phyloP scores from a whole-genome alignment of 1,140 invertebrate genomes.

The Neomicropteryx cornuta region DNA sequence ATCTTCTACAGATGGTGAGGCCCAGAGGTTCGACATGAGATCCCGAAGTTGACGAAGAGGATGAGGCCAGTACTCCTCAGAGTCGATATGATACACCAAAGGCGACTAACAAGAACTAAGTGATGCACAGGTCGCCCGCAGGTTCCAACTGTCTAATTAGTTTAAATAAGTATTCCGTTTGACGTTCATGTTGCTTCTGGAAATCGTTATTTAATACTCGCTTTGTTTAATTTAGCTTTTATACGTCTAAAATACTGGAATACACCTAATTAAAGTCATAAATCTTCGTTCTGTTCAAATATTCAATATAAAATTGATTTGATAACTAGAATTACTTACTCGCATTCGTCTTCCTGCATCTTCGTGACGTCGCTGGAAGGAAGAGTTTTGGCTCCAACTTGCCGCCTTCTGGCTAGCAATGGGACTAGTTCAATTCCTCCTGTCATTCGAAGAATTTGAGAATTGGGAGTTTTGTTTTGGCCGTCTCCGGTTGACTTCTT shows the following conservation, averaged over 20 bases:
- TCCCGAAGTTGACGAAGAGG: too few species aligned
- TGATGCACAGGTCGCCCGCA: too few species aligned
- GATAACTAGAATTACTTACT: conserved; percentile 22
- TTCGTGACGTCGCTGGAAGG: conserved; percentile 49
- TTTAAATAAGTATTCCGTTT: too few species aligned
- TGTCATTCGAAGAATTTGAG: conserved; percentile 34
- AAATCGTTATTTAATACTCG: too few species aligned
- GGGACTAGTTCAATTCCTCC: conserved; percentile 57
- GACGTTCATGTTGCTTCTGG: too few species aligned
- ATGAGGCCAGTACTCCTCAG: too few species aligned
- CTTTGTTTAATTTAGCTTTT: too few species aligned
- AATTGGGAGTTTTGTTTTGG: conserved; percentile 36
- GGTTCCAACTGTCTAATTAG: too few species aligned
- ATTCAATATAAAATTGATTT: conserved; percentile 3
- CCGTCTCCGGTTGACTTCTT: conserved; percentile 17
- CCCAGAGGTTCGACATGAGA: too few species aligned
- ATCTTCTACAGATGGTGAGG: too few species aligned
- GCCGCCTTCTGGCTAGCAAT: conserved; percentile 44
- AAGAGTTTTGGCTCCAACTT: conserved; percentile 27
- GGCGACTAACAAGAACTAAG: too few species aligned
- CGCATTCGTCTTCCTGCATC: conserved; percentile 26
- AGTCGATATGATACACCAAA: too few species aligned
- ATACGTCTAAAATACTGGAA: neutral
- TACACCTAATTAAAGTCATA: neutral
- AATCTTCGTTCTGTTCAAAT: conserved; percentile 2